Evolutionary conservation across 2,888 invertebrate genomes (phyloP).

Genomic region (Thereva unica): DNA sequence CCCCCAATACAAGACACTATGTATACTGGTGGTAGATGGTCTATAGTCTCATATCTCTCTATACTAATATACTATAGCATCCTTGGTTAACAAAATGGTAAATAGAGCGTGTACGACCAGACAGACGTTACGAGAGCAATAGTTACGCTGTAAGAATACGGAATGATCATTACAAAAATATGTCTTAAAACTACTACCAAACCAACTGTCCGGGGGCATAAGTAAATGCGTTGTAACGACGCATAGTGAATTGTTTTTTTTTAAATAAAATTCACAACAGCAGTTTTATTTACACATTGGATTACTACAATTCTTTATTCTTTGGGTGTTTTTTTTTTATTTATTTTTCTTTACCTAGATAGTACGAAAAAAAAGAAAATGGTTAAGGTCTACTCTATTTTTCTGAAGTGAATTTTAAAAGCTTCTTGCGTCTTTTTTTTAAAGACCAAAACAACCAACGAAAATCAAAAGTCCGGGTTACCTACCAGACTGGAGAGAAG

Average conservation of each 20-base stretch:
- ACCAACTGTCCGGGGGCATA: slow-evolving; percentile 10
- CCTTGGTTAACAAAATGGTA: slow-evolving; percentile 38
- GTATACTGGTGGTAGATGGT: not conserved
- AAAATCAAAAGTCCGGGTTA: slow-evolving; percentile 30
- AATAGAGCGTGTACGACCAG: slow-evolving; percentile 39
- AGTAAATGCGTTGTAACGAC: slow-evolving; percentile 5
- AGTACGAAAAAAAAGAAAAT: too few relatives aligned
- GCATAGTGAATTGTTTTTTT: too few relatives aligned
- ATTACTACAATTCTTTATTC: too few relatives aligned
- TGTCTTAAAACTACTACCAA: slow-evolving; percentile 16
- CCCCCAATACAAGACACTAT: slow-evolving; percentile 22
- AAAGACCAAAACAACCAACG: slow-evolving; percentile 21
- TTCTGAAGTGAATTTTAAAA: slow-evolving; percentile 1
- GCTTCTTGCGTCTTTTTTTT: slow-evolving; percentile 12
- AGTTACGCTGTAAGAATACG: slow-evolving; percentile 40
- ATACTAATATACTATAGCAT: slow-evolving; percentile 25
- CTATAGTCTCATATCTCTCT: not conserved
- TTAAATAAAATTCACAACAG: too few relatives aligned
- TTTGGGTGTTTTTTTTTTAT: too few relatives aligned
- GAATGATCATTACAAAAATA: slow-evolving; percentile 36
- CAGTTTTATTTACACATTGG: too few relatives aligned
- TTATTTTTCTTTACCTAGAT: too few relatives aligned
- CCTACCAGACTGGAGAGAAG: slow-evolving; percentile 35
- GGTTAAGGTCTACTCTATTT: too few relatives aligned
- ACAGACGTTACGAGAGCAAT: slow-evolving; percentile 41